These are phyloP conservation scores for Eledona agricola DNA, from an alignment of 2,888 invertebrate species.

Conservation along the genomic window DNA sequence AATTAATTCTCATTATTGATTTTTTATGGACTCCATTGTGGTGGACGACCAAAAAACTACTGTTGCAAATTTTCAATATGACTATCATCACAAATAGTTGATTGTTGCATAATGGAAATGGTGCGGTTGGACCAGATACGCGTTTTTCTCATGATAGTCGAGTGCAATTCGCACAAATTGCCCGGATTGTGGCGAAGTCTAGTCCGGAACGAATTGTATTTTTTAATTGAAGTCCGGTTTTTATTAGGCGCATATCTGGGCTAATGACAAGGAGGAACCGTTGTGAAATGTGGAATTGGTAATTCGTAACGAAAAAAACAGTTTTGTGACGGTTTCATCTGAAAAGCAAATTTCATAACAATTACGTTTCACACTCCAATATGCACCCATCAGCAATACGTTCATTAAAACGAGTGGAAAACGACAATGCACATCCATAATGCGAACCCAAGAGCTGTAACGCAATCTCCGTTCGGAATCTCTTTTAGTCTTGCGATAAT, in stretches of 20 bases:
- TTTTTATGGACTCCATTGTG: constrained; percentile 15
- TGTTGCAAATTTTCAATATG: constrained; percentile 1
- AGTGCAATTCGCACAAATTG: constrained; percentile 10
- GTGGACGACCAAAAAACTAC: constrained; percentile 6
- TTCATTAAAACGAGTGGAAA: too few species aligned
- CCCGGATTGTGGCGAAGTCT: constrained; percentile 4
- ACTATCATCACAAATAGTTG: constrained; percentile 18
- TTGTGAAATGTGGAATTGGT: constrained; percentile 18
- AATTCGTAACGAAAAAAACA: constrained; percentile 17
- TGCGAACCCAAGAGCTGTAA: too few species aligned
- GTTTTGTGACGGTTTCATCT: constrained; percentile 4
- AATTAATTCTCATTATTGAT: constrained; percentile 17
- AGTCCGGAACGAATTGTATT: constrained; percentile 17
- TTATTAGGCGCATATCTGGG: constrained; percentile 8
- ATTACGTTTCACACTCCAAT: too few species aligned
- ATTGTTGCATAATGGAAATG: constrained; percentile 15
- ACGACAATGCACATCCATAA: too few species aligned
- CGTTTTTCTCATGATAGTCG: constrained; percentile 9
- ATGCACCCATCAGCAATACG: too few species aligned
- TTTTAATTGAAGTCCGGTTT: constrained; percentile 5
- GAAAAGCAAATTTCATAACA: constrained; percentile 2
- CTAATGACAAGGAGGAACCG: constrained; percentile 14
- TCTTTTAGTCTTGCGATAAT: too few species aligned
- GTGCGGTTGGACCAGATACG: constrained; percentile 2
- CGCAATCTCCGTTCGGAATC: too few species aligned